Base-by-base conservation (phyloP, 2,113 vertebrate species). In the Ovis canadensis region DNA sequence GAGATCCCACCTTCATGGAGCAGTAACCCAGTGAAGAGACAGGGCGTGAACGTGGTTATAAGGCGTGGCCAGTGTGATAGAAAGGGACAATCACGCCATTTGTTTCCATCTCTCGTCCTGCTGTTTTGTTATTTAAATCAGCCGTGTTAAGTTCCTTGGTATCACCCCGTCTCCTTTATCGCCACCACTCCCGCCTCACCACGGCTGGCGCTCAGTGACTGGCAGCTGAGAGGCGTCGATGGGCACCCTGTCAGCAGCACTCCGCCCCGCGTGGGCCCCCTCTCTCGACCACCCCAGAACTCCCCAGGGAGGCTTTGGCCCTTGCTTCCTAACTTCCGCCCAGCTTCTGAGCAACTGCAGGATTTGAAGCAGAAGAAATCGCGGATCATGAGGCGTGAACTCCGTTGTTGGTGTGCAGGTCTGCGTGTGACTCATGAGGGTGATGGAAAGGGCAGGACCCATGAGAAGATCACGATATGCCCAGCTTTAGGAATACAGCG, bases 161-260 rank as follows among this genome's bases (percentile, higher is more conserved):
- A 86, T 81, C 36, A 67, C 12, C 36, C 62, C 29, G 3, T 36
- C 45, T 23, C 17, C 23, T 10, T 85, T 11, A 1, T 48, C 36
- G 12, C 7, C 48, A 57, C 19, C 33, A 64, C 25, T 33, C 16
- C 50, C 15, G 36, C 67, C 36, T 71, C n/a, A 36, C 64, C 64
- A 21, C 9, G 0, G 23, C 80, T 25, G 2, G 0, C 2, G 3
- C 21, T 71, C 40, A 25, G 10, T 21, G 7, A 59, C 33, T 23
- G 48, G 43, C 27, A 16, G 0, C 7, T 15, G 23, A 59, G 52
- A 54, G 8, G n/a, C 43, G 16, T 1, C 15, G 0, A 2, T 21
- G 31, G 48, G 19, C 40, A 15, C 9, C 54, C 25, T 29, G 1
- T 13, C 52, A 23, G 50, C 40, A 43, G 21, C 55, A 27, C 29